Conservation (phyloP, 2,113 vertebrate species). For the Anser brachyrhynchus region DNA sequence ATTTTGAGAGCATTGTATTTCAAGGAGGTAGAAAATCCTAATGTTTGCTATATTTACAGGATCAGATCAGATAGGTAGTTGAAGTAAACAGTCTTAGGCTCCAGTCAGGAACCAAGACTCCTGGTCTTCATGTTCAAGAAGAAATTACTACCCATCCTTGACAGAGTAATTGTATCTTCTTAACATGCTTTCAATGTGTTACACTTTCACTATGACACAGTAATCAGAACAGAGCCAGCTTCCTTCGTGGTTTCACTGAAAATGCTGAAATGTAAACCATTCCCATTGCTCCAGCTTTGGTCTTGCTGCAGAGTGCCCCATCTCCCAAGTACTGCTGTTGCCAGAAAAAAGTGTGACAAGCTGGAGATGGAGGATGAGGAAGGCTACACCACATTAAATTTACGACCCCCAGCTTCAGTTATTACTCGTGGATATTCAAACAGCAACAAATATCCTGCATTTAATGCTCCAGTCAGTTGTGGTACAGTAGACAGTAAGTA, state of each 20-base stretch:
- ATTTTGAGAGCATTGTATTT: neutral
- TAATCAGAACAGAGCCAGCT: constrained; percentile 2
- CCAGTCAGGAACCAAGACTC: neutral
- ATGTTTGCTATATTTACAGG: neutral
- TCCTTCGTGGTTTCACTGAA: neutral
- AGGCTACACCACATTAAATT: constrained; percentile 29
- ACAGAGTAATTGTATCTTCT: neutral
- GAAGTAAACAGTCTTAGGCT: neutral
- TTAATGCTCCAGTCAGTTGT: neutral
- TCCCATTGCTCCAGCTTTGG: neutral
- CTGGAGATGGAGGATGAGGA: constrained; percentile 42
- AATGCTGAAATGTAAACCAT: neutral
- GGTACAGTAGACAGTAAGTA: constrained; percentile 10
- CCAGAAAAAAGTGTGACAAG: neutral
- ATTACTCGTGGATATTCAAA: neutral
- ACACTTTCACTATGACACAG: neutral
- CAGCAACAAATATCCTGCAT: neutral
- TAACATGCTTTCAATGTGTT: neutral
- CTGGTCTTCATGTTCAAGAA: neutral
- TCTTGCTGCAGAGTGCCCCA: neutral
- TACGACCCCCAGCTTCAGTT: neutral
- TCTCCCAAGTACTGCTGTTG: neutral
- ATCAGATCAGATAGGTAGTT: neutral
- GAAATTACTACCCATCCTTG: neutral
- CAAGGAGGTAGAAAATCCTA: neutral